A percentile compares a stretch with the other conserved stretches of the same genome.
These are phyloP conservation scores for Chlorodrepanis virens DNA, from an alignment of 2,113 vertebrate genomes.

Conservation along the genomic window DNA sequence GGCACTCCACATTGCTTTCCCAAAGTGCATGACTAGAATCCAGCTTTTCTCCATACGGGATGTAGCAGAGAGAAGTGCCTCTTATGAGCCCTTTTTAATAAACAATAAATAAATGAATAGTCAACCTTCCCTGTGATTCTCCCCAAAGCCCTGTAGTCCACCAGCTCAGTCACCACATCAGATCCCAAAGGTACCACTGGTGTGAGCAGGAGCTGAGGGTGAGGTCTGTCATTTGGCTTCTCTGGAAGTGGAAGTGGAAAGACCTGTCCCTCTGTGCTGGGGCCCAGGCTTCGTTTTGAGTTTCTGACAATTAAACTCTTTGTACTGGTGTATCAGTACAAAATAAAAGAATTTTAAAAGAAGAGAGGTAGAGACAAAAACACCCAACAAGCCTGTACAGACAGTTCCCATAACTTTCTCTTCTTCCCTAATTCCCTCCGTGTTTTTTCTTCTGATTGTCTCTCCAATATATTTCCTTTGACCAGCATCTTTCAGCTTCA, in stretches of 20 bases:
- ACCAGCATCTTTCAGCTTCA: neutral
- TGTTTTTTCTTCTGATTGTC: neutral
- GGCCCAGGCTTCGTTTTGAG: neutral
- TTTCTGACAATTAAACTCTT: neutral
- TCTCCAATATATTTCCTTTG: neutral
- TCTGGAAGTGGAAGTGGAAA: neutral
- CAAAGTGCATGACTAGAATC: neutral
- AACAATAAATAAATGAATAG: neutral
- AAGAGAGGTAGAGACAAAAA: neutral
- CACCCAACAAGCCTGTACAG: neutral
- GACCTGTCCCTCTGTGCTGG: neutral
- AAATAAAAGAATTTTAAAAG: neutral
- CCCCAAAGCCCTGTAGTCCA: neutral
- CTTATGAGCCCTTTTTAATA: neutral
- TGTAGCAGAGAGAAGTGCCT: neutral
- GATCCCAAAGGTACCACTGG: neutral
- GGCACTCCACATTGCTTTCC: neutral
- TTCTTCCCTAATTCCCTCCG: neutral
- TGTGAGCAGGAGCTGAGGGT: neutral
- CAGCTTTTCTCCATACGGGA: neutral
- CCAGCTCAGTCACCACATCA: neutral
- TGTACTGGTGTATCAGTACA: neutral
- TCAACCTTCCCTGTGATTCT: rapidly evolving
- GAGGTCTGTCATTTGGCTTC: neutral
- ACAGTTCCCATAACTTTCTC: neutral